A percentile compares a stretch with the other conserved stretches of the same genome.
Conservation (phyloP, 2,888 invertebrate genomes). For the Syrista parreyssii region DNA sequence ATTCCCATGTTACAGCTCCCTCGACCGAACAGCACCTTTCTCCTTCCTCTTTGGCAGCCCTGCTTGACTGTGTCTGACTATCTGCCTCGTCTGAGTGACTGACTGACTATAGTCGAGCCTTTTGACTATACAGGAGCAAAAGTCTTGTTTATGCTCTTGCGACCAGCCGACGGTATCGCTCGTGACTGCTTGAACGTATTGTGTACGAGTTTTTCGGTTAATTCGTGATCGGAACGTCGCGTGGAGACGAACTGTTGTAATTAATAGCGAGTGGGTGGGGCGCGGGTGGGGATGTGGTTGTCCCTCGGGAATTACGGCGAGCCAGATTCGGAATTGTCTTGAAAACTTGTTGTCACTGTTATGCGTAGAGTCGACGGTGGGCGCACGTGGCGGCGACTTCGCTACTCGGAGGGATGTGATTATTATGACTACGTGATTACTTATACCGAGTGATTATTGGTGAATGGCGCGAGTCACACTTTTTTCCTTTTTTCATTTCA, state of each 20-base stretch:
- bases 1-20: not conserved
- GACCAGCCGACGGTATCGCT: not conserved
- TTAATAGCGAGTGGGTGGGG: not conserved
- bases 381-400: not conserved
- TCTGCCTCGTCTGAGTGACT: not conserved
- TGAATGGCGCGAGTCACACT: not conserved
- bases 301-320: not conserved
- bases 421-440: not conserved
- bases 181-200: not conserved
- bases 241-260: not conserved
- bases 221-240: not conserved
- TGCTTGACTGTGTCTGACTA: not conserved
- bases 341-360: not conserved
- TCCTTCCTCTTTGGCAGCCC: not conserved
- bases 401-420: not conserved
- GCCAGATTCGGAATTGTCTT: not conserved
- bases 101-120: not conserved
- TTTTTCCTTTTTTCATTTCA: not conserved
- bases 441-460: not conserved
- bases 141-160: not conserved
- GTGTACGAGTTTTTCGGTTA: not conserved
- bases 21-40: not conserved
- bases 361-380: not conserved
- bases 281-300: not conserved
- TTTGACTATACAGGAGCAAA: not conserved